These are phyloP conservation scores for Myxocyprinus asiaticus DNA, from an alignment of 2,113 vertebrate species.

Conservation along the genomic window DNA sequence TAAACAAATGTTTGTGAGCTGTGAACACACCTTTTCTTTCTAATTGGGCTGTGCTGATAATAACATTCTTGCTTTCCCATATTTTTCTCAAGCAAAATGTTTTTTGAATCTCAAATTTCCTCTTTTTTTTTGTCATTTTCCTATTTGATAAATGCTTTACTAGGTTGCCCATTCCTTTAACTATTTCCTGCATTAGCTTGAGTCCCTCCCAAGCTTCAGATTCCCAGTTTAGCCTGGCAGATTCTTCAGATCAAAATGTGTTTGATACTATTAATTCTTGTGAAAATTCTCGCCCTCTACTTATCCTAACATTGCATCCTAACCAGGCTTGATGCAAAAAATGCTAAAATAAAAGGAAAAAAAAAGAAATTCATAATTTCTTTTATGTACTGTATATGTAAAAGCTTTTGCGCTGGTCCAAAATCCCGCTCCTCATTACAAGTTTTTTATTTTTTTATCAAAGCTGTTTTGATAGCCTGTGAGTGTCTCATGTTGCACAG, in stretches of 20 bases:
- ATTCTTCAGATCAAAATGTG: slow-evolving; percentile 8
- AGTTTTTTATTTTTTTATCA: too few species aligned
- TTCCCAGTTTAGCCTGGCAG: slow-evolving; percentile 54
- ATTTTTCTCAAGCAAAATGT: slow-evolving; percentile 6
- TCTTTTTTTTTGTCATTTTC: not conserved
- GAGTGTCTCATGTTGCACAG: too few species aligned
- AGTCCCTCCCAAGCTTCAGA: slow-evolving; percentile 29
- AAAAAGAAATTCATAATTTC: too few species aligned
- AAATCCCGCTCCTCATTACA: too few species aligned
- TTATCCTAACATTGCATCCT: too few species aligned
- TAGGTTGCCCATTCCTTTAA: slow-evolving; percentile 11
- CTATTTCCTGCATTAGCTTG: slow-evolving; percentile 23
- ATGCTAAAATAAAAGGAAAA: too few species aligned
- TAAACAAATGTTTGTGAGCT: not conserved
- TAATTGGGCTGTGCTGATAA: not conserved
- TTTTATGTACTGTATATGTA: too few species aligned
- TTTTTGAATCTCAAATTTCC: slow-evolving; percentile 3
- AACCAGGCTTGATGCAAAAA: too few species aligned
- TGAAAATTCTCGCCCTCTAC: too few species aligned
- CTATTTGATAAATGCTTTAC: slow-evolving; percentile 12
- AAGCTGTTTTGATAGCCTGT: too few species aligned
- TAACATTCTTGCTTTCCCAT: not conserved
- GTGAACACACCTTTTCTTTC: not conserved
- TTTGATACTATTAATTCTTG: too few species aligned
- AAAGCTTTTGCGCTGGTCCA: too few species aligned